Evolutionary conservation across 1,140 invertebrate genomes (phyloP).

Genomic region (Mizuhopecten yessoensis): DNA sequence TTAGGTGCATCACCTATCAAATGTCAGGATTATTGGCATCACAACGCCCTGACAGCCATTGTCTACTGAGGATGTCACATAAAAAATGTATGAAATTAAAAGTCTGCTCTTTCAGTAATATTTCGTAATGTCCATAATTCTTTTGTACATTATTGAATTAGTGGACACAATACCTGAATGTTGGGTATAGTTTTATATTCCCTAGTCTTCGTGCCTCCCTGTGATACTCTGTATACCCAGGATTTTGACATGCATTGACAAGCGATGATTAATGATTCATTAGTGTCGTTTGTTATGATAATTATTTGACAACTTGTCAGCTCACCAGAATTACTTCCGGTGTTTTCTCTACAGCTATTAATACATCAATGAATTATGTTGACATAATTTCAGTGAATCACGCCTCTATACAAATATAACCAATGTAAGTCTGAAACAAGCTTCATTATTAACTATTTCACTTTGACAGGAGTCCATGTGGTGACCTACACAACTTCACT

Average conservation of each 20-base stretch:
- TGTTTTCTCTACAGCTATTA: neutral
- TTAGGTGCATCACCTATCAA: conserved; percentile 1
- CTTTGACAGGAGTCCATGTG: too few species aligned
- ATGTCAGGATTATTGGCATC: neutral
- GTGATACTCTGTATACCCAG: neutral
- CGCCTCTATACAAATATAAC: neutral
- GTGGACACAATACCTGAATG: too few species aligned
- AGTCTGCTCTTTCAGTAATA: neutral
- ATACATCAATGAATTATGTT: neutral
- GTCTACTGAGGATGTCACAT: neutral
- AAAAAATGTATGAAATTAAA: conserved; percentile 14
- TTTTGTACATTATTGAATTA: neutral
- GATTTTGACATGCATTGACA: neutral
- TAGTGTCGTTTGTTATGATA: conserved; percentile 31
- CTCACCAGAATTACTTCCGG: neutral
- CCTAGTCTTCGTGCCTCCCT: neutral
- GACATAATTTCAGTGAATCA: neutral
- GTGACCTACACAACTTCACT: too few species aligned
- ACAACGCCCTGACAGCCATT: neutral
- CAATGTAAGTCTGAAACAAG: too few species aligned
- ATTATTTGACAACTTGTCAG: neutral
- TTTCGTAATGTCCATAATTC: neutral
- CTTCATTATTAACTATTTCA: too few species aligned
- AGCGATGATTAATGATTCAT: neutral
- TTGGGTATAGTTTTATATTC: neutral